These are phyloP conservation scores for Phrixothrix hirtus DNA, from an alignment of 2,888 invertebrate genomes.

Conservation along the genomic window DNA sequence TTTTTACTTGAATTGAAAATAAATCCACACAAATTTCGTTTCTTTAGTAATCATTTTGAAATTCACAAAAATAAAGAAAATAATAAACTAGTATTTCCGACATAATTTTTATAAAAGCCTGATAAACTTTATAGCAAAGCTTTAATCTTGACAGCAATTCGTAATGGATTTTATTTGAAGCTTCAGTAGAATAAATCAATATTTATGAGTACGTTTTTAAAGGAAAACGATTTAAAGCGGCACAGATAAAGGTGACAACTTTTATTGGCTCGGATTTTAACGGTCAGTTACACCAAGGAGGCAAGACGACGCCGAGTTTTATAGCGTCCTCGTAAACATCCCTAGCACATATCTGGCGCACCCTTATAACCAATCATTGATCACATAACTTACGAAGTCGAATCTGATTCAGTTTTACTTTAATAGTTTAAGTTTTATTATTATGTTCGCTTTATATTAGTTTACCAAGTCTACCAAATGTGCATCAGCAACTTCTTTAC, in stretches of 20 bases:
- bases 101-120: no score
- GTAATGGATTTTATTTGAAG: constrained; percentile 23
- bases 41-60: no score
- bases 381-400: constrained; percentile 37
- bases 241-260: constrained; percentile 42
- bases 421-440: constrained; percentile 7
- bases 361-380: constrained; percentile 43
- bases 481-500: no score
- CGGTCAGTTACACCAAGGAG: constrained; percentile 45
- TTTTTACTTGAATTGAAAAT: no score
- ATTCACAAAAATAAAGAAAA: no score
- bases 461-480: no score
- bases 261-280: constrained; percentile 45
- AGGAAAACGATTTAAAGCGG: constrained; percentile 30
- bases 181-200: constrained; percentile 26
- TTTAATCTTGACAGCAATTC: constrained; percentile 17
- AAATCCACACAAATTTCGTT: no score
- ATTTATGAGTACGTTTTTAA: constrained; percentile 31
- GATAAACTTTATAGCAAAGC: constrained; percentile 3
- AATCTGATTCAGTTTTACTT: constrained; percentile 14
- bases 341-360: constrained; percentile 38
- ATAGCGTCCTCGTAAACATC: constrained; percentile 35
- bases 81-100: no score
- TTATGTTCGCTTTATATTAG: no score
- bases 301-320: constrained; percentile 40